A percentile compares a stretch with the other conserved stretches of the same genome.
Conservation (phyloP, 2,113 vertebrate species). For the Psilopsiagon aymara region DNA sequence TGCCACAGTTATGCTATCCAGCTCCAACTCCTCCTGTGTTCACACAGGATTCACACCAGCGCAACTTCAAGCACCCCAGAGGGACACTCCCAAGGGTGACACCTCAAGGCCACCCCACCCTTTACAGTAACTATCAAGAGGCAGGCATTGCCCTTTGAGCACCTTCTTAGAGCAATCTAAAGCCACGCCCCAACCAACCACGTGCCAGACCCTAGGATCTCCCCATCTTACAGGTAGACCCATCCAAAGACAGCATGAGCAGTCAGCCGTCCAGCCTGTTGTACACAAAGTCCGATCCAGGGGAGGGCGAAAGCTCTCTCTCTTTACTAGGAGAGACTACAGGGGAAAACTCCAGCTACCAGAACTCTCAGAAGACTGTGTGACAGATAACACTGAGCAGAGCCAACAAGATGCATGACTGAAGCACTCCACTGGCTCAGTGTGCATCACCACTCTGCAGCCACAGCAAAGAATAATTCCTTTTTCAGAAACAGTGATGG, state of each 20-base stretch:
- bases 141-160: neutral
- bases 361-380: neutral
- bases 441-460: neutral
- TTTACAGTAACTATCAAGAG: neutral
- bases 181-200: neutral
- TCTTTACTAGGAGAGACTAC: neutral
- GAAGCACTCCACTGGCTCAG: neutral
- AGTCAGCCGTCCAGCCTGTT: neutral
- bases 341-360: neutral
- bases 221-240: neutral
- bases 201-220: neutral
- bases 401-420: neutral
- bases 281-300: neutral
- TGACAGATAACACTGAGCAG: neutral
- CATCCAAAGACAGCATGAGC: neutral
- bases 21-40: neutral
- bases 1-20: neutral
- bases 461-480: neutral
- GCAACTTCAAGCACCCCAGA: accelerated
- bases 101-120: neutral
- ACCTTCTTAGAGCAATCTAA: neutral
- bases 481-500: neutral
- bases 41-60: neutral
- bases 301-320: neutral
- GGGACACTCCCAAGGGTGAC: accelerated